Percentiles rank a stretch among this genome's conserved stretches.
Evolutionary conservation across 2,113 vertebrate species (phyloP).

Genomic region (Ariopsis seemanni): DNA sequence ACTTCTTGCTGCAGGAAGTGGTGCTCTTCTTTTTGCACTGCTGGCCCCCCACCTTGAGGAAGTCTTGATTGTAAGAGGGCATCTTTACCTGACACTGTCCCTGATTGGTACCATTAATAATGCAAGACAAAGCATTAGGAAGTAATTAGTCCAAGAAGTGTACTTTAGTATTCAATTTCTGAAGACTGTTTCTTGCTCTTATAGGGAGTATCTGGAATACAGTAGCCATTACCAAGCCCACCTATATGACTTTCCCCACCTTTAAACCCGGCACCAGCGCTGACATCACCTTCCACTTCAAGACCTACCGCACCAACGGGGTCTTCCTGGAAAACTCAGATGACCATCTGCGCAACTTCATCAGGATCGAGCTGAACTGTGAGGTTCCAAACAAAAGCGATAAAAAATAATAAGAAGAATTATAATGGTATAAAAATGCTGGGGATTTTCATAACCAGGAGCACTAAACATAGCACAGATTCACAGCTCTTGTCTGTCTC

Average conservation of each 20-base stretch:
- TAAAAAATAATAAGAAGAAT: not conserved
- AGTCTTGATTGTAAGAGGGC: too few relatives aligned
- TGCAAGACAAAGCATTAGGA: not conserved
- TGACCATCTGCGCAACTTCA: constrained; percentile 80
- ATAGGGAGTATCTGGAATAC: constrained; percentile 96
- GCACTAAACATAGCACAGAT: not conserved
- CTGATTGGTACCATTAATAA: not conserved
- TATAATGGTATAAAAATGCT: not conserved
- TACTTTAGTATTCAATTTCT: not conserved
- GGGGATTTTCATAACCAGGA: not conserved
- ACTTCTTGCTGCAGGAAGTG: too few relatives aligned
- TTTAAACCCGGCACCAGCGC: constrained; percentile 88
- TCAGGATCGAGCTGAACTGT: constrained; percentile 94
- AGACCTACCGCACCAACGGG: constrained; percentile 83
- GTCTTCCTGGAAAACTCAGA: constrained; percentile 92
- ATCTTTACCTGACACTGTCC: not conserved
- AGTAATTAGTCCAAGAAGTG: not conserved
- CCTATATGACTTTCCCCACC: constrained; percentile 88
- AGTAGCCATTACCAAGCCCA: constrained; percentile 86
- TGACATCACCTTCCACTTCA: constrained; percentile 97
- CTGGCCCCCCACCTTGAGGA: too few relatives aligned
- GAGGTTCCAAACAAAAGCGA: constrained; percentile 49
- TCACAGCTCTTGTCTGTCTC: constrained; percentile 4
- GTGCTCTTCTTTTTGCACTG: too few relatives aligned
- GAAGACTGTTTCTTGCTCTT: not conserved